Base-by-base conservation (phyloP, 2,888 invertebrate species). In the Lithodes maja region DNA sequence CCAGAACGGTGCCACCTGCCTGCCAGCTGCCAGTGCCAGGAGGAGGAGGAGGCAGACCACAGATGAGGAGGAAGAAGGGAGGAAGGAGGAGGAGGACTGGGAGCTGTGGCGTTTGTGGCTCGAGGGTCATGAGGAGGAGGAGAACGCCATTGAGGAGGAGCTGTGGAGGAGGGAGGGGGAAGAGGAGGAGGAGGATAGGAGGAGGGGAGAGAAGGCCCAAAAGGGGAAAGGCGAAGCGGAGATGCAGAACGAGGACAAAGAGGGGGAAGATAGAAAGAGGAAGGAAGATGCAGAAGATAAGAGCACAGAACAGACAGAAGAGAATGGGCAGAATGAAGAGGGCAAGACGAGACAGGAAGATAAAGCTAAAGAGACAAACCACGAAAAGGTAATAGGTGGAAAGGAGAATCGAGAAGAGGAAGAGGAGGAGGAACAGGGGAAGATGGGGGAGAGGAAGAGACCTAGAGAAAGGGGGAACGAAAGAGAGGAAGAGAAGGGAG, bases 1-100 rank as follows among this genome's bases (percentile, higher is more conserved):
- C 69, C n/a, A 74, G 33, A 85, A 85, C 75, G 85, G 85, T n/a
- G 85, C 77, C 5, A 85, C 82, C 50, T 89, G 89, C 55, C 15
- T 85, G 61, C 85, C 85, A 52, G 50, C 75, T 17, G 33, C 68
- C 9, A 50, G 68, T 50, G 15, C 74, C 7, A 55, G 17, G 2
- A 9, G 55, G 3, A 17, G 52, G 3, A 86, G 75, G 87, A 33
- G 1, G 7, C 9, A 9, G 69, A 15, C n/a, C 12, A 12, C 7
- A 52, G n/a, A 53, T 74, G 33, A 52, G 83, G 83, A 3, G 50
- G 52, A 52, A n/a, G 49, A n/a, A 54, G 80, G 54, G 55, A 81
- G 52, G 55, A 80, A 9, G 55, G 54, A 15, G 15, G 55, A 80
- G 3, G 15, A 53, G 78, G 69, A 75, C 33, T 50, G 53, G 53